Evolutionary conservation across 2,113 vertebrate species (phyloP).

Genomic region (Alectura lathami): DNA sequence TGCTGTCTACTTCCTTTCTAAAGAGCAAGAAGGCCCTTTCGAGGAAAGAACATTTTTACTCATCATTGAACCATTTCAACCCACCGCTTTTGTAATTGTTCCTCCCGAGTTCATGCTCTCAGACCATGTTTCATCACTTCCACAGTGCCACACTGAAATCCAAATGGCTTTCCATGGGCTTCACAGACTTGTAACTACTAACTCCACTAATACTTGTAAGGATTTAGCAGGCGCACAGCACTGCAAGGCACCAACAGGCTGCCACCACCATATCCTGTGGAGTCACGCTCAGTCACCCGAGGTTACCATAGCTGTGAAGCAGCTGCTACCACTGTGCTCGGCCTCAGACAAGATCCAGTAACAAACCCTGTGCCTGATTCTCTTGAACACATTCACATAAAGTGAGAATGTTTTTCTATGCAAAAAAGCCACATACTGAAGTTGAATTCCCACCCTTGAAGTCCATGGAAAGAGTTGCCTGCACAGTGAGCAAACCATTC

Average conservation of each 20-base stretch:
- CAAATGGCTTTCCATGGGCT: background rate
- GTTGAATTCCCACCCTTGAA: background rate
- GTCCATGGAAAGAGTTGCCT: background rate
- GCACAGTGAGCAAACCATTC: background rate
- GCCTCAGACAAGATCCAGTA: background rate
- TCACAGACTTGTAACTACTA: too few relatives aligned
- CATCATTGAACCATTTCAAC: background rate
- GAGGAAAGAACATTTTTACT: background rate
- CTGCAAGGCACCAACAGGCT: background rate
- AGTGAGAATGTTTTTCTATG: background rate
- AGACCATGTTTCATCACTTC: background rate
- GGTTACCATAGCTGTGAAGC: background rate
- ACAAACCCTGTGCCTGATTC: background rate
- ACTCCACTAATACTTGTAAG: too few relatives aligned
- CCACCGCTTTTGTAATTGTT: background rate
- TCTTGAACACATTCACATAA: fast-evolving
- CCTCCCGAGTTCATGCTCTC: background rate
- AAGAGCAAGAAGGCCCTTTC: background rate
- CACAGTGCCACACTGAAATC: background rate
- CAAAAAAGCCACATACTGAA: background rate
- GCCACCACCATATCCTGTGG: fast-evolving
- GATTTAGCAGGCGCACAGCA: background rate
- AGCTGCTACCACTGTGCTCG: background rate
- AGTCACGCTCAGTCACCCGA: background rate
- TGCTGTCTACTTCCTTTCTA: background rate